Evolutionary conservation across 2,113 vertebrate species (phyloP).

Genomic region (Verasper variegatus): DNA sequence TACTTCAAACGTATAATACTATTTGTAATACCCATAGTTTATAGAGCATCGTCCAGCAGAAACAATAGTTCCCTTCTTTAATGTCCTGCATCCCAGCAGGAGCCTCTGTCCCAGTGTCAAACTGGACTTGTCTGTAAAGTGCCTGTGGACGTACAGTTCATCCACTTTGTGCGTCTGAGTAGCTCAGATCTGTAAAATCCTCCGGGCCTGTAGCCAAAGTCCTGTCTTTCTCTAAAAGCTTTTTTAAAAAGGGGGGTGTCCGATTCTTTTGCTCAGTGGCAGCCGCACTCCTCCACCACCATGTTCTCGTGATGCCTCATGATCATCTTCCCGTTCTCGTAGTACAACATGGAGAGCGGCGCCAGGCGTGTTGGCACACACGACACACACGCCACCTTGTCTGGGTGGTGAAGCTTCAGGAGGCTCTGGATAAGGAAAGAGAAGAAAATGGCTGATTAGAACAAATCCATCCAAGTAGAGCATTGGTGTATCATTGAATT

Average conservation of each 20-base stretch:
- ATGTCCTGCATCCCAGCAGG: slow-evolving; percentile 13
- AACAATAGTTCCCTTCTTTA: not conserved
- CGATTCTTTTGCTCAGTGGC: slow-evolving; percentile 78
- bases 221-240: no score
- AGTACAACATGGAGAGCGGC: slow-evolving; percentile 90
- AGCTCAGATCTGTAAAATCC: not conserved
- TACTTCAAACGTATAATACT: no score
- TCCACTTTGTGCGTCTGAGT: slow-evolving; percentile 20
- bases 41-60: slow-evolving; percentile 3
- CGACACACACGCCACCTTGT: slow-evolving; percentile 81
- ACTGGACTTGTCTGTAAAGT: slow-evolving; percentile 40
- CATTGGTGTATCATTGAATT: not conserved
- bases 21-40: not conserved
- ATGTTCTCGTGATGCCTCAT: slow-evolving; percentile 88
- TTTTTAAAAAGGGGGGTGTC: not conserved
- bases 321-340: slow-evolving; percentile 82
- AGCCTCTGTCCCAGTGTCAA: slow-evolving; percentile 14
- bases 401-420: slow-evolving; percentile 86
- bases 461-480: not conserved
- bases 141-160: not conserved
- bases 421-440: slow-evolving; percentile 82
- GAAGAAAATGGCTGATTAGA: slow-evolving; percentile 28
- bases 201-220: no score
- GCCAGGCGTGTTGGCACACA: slow-evolving; percentile 86
- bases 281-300: slow-evolving; percentile 89